Conservation (phyloP, 2,113 vertebrate genomes). For the Ibidorhyncha struthersii region DNA sequence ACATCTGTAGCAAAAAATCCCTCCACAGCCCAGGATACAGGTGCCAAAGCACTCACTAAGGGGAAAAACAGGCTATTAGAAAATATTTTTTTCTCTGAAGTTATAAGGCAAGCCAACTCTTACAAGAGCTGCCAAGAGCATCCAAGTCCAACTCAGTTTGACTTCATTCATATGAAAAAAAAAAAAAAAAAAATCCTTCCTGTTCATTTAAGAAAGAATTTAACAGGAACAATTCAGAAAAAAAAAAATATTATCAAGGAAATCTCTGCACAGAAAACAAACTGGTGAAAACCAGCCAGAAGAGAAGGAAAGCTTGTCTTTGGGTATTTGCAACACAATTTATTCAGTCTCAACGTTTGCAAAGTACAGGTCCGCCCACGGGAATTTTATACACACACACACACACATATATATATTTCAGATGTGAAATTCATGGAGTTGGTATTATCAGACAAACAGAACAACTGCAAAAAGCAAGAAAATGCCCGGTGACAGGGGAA, state of each 20-base stretch:
- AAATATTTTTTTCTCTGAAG: conserved; percentile 23
- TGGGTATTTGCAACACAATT: rapidly evolving
- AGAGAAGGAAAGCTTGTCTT: not conserved
- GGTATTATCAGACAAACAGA: not conserved
- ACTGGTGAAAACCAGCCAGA: not conserved
- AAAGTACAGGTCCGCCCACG: rapidly evolving
- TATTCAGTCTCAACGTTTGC: not conserved
- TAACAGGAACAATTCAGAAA: not conserved
- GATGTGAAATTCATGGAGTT: not conserved
- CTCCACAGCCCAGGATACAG: not conserved
- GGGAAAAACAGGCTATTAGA: conserved; percentile 21
- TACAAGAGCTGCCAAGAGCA: conserved; percentile 9
- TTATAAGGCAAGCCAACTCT: not conserved
- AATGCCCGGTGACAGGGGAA: not conserved
- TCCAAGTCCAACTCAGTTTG: not conserved
- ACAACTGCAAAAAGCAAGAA: not conserved
- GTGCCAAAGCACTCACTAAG: conserved; percentile 11
- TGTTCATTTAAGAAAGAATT: conserved; percentile 10
- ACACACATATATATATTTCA: not conserved
- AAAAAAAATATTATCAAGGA: not conserved
- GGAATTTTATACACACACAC: not conserved
- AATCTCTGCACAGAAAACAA: not conserved
- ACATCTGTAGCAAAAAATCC: not conserved
- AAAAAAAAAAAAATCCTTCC: not conserved
- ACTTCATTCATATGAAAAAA: not conserved